phyloP scores from a whole-genome alignment of 2,888 invertebrate genomes.

The Torymus auratus region DNA sequence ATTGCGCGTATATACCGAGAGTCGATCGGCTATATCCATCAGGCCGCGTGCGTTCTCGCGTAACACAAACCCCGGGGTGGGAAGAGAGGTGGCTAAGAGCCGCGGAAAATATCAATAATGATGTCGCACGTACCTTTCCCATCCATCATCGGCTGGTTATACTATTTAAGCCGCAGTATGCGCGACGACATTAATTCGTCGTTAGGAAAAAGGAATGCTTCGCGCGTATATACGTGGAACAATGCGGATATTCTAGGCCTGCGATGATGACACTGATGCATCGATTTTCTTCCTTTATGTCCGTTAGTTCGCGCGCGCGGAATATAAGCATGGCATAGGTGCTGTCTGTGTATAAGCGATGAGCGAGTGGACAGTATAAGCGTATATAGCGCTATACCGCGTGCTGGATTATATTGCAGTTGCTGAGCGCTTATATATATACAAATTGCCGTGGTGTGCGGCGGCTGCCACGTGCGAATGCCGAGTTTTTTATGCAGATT shows the following conservation, averaged over 20 bases:
- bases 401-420: constrained; percentile 32
- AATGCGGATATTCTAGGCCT: constrained; percentile 60
- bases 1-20: too few species aligned
- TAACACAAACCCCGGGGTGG: too few species aligned
- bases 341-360: too few species aligned
- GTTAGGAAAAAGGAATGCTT: constrained; percentile 70
- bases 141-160: constrained; percentile 75
- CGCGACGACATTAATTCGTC: constrained; percentile 76
- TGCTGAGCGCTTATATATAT: constrained; percentile 14
- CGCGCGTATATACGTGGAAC: constrained; percentile 61
- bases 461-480: constrained; percentile 3
- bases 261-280: constrained; percentile 74
- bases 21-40: too few species aligned
- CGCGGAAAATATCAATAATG: constrained; percentile 46
- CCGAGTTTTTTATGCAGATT: constrained; percentile 27
- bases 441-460: constrained; percentile 23
- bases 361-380: too few species aligned
- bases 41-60: too few species aligned
- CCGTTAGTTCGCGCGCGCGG: too few species aligned
- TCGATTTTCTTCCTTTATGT: constrained; percentile 63
- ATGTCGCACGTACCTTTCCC: constrained; percentile 62
- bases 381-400: not conserved
- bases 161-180: constrained; percentile 74
- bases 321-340: too few species aligned
- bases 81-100: too few species aligned